Percentiles rank a stretch among this genome's conserved stretches.
Evolutionary conservation across 2,888 invertebrate genomes (phyloP).

Genomic region (Drosophila paramelanica): DNA sequence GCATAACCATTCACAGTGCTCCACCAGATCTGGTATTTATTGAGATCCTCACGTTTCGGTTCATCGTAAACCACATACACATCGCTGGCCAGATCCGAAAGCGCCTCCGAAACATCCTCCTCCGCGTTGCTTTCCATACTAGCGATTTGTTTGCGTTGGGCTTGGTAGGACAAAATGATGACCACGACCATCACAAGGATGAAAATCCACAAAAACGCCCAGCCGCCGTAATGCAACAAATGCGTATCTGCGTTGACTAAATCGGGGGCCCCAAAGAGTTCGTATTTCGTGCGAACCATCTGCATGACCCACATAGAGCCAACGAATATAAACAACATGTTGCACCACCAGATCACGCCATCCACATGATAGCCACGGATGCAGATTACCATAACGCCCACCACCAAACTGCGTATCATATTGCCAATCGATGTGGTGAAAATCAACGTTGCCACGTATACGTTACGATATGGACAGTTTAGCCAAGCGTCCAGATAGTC

Average conservation of each 20-base stretch:
- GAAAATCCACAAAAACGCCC: constrained; percentile 8
- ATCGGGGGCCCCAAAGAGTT: background rate
- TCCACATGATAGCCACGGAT: constrained; percentile 29
- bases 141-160: background rate
- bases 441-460: constrained; percentile 12
- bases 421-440: constrained; percentile 31
- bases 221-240: constrained; percentile 10
- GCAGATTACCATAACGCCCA: constrained; percentile 43
- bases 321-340: constrained; percentile 27
- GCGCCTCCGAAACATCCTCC: accelerated
- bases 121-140: background rate
- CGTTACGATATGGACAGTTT: background rate
- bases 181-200: background rate
- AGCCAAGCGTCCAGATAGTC: constrained; percentile 10
- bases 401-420: constrained; percentile 20
- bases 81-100: constrained; percentile 31
- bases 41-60: background rate
- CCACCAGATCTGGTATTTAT: constrained; percentile 36
- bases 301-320: constrained; percentile 35
- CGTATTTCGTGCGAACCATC: constrained; percentile 8
- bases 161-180: constrained; percentile 31
- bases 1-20: constrained; percentile 41
- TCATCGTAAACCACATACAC: constrained; percentile 12
- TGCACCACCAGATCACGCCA: constrained; percentile 39
- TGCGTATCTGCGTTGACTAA: constrained; percentile 2